Conservation (phyloP, 2,888 invertebrate genomes). For the Caenorhabditis wallacei region DNA sequence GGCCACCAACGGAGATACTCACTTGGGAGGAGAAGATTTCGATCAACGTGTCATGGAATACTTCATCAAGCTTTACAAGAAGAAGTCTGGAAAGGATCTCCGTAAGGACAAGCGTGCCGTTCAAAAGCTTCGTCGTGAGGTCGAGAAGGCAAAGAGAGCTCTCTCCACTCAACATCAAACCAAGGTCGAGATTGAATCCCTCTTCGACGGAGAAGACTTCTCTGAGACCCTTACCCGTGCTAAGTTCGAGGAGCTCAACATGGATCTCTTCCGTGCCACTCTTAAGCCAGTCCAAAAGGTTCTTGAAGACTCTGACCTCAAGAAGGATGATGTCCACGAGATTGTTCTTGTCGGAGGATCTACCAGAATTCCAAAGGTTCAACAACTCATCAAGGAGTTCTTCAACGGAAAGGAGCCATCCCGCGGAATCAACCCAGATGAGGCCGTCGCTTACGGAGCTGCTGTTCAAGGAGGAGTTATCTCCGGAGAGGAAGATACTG, state of each 20-base stretch:
- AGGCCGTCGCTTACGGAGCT: conserved; percentile 95
- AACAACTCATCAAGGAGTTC: conserved; percentile 87
- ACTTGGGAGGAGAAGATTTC: conserved; percentile 93
- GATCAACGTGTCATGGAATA: conserved; percentile 88
- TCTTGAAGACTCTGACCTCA: conserved; percentile 97
- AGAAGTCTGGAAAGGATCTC: conserved; percentile 84
- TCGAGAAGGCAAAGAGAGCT: conserved; percentile 86
- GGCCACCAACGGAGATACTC: conserved; percentile 80
- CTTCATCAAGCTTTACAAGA: conserved; percentile 91
- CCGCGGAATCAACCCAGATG: conserved; percentile 88
- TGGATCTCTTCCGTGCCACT: conserved; percentile 89
- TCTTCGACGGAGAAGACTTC: conserved; percentile 98
- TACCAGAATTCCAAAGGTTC: conserved; percentile 98
- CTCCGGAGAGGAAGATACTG: conserved; percentile 91
- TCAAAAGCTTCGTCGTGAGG: conserved; percentile 84
- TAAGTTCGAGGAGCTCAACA: conserved; percentile 88
- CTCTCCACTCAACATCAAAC: conserved; percentile 92
- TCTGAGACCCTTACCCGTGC: conserved; percentile 97
- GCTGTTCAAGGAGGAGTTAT: conserved; percentile 99
- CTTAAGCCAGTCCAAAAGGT: conserved; percentile 94
- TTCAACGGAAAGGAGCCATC: conserved; percentile 99
- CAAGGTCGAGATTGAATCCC: conserved; percentile 95
- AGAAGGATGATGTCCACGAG: conserved; percentile 98
- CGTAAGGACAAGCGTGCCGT: conserved; percentile 84
- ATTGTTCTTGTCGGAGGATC: conserved; percentile 99